Evolutionary conservation across 2,888 invertebrate genomes (phyloP), one percentile per base, ranked within the genome.

Genomic region (Cheilosia impressa): DNA sequence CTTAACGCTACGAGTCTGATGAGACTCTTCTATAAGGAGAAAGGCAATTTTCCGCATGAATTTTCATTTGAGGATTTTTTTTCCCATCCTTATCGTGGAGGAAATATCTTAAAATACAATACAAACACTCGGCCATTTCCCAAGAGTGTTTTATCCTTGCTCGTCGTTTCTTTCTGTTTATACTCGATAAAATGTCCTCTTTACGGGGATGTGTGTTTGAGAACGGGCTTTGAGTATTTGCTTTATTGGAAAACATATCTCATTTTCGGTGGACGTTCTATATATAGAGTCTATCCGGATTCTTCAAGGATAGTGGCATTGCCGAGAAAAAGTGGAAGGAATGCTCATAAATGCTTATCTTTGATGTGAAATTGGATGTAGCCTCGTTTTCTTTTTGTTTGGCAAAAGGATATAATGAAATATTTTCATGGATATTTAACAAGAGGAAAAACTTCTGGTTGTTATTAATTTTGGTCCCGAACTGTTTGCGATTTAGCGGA

Each of bases 41-140:
- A 84, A 75, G 75, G 69, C 75, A 84, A 84, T 84, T 84, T 84
- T 84, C 84, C 84, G 73, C 84, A 84, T 84, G 84, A 84, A 75
- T 84, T 84, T 79, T 75, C 80, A 76, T 71, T 80, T 27, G 52
- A 80, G 65, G 75, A 69, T 71, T 76, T 75, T 80, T 80, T 52
- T 50, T 47, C 19, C 0, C 10, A 9, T 75, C 79, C 68, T 75
- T 80, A 68, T 79, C 71, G 72, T 69, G 68, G 22, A 73, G 22
- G 69, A 78, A 83, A 78, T 83, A 83, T 79, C 84, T 80, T 75
- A 69, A 76, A 71, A 79, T 84, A 76, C 84, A 84, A 71, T 65
- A 65, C 65, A 84, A 79, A 76, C 84, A 75, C 75, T 79, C 84
- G 79, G 53, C 71, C 69, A 58, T 71, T 68, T 31, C 43, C 57